These are phyloP conservation scores for Mystacornis crossleyi DNA, from an alignment of 2,113 vertebrate genomes.

Conservation along the genomic window DNA sequence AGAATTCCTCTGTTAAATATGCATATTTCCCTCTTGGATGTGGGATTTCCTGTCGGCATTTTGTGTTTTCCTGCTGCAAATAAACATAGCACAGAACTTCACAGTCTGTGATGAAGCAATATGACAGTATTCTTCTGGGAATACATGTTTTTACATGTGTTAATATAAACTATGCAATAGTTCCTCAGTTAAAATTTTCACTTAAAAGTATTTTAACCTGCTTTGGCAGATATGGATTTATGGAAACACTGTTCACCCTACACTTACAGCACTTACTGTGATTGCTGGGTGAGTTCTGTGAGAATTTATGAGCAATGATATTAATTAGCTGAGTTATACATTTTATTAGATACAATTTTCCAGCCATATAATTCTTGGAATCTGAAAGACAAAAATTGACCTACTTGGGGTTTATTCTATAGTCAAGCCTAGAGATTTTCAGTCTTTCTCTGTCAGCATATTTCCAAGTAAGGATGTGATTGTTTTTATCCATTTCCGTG, in stretches of 20 bases:
- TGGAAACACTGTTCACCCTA: neutral
- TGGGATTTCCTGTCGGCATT: neutral
- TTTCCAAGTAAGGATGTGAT: neutral
- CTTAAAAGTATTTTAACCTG: neutral
- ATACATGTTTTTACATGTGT: neutral
- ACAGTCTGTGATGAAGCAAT: neutral
- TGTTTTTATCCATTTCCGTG: neutral
- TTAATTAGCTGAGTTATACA: slow-evolving; percentile 35
- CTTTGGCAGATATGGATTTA: neutral
- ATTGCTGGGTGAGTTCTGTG: slow-evolving; percentile 4
- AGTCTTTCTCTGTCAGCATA: neutral
- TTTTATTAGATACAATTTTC: slow-evolving; percentile 41
- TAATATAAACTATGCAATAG: neutral
- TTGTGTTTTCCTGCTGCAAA: neutral
- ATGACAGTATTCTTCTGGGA: neutral
- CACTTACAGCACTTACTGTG: slow-evolving; percentile 30
- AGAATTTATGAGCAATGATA: neutral
- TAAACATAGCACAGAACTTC: neutral
- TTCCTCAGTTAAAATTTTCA: neutral
- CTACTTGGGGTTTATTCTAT: neutral
- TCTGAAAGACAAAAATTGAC: neutral
- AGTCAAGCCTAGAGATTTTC: neutral
- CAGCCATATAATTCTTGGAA: slow-evolving; percentile 1
- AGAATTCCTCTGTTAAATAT: neutral
- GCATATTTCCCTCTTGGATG: neutral